A percentile compares a stretch with the other conserved stretches of the same genome.
Conservation (phyloP, 2,113 vertebrate species). For the Vicugna pacos region DNA sequence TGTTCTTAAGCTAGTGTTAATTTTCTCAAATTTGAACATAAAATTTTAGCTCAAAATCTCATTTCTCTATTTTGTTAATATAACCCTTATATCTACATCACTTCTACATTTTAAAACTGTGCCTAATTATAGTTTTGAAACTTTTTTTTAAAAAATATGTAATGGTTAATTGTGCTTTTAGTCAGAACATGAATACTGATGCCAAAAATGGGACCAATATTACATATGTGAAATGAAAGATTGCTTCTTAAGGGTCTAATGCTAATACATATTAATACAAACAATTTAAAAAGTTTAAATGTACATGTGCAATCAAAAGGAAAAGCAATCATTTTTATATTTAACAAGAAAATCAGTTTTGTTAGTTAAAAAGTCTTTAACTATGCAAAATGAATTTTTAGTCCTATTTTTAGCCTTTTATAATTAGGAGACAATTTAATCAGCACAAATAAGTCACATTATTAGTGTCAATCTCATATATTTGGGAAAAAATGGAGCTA, state of each 20-base stretch:
- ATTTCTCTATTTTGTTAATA: not conserved
- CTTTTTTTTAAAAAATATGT: not conserved
- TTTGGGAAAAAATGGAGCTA: slow-evolving; percentile 66
- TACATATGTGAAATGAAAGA: not conserved
- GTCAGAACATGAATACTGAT: not conserved
- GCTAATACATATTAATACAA: slow-evolving; percentile 54
- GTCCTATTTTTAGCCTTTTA: slow-evolving; percentile 67
- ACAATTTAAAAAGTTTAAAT: slow-evolving; percentile 45
- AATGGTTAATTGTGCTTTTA: not conserved
- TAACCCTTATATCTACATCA: not conserved
- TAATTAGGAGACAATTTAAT: slow-evolving; percentile 79
- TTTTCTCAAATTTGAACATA: not conserved
- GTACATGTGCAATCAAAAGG: slow-evolving; percentile 21
- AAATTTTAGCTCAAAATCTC: slow-evolving; percentile 9
- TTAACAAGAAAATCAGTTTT: slow-evolving; percentile 63
- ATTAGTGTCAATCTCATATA: slow-evolving; percentile 74
- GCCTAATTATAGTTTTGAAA: not conserved
- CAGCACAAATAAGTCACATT: slow-evolving; percentile 65
- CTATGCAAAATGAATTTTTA: slow-evolving; percentile 67
- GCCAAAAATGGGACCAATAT: not conserved
- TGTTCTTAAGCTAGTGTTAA: not conserved
- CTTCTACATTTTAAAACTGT: slow-evolving; percentile 5
- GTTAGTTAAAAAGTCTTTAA: slow-evolving; percentile 65
- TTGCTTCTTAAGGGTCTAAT: not conserved
- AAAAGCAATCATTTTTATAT: slow-evolving; percentile 67